Conservation (phyloP, 2,888 invertebrate species). For the Nemoura dubitans region DNA sequence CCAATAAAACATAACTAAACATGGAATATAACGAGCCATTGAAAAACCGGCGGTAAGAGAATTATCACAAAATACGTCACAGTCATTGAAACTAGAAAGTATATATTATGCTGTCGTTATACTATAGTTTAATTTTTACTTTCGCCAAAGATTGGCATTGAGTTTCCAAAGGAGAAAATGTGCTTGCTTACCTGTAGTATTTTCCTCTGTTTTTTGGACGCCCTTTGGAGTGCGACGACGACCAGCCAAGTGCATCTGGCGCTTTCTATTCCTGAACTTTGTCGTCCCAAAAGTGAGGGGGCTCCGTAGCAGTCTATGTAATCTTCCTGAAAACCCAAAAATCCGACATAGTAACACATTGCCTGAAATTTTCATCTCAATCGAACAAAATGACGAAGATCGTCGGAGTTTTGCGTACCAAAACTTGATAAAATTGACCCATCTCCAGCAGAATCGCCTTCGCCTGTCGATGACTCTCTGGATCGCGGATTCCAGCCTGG, state of each 20-base stretch:
- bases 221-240: conserved; percentile 51
- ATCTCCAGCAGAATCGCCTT: conserved; percentile 63
- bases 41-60: too few relatives aligned
- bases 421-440: conserved; percentile 68
- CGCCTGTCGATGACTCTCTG: conserved; percentile 58
- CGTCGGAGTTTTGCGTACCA: too few relatives aligned
- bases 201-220: conserved; percentile 47
- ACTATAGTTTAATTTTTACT: too few relatives aligned
- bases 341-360: background rate
- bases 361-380: background rate
- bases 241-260: conserved; percentile 51
- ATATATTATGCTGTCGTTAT: too few relatives aligned
- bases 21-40: too few relatives aligned
- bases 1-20: too few relatives aligned
- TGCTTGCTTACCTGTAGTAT: conserved; percentile 48
- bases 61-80: too few relatives aligned
- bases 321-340: conserved; percentile 45
- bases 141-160: too few relatives aligned
- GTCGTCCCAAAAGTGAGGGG: conserved; percentile 42
- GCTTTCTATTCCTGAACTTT: conserved; percentile 48
- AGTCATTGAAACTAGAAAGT: too few relatives aligned
- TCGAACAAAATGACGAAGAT: too few relatives aligned
- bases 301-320: conserved; percentile 49
- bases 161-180: too few relatives aligned
- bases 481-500: conserved; percentile 61